Conservation (phyloP, 2,797 vertebrate genomes). For the Helostoma temminkii region DNA sequence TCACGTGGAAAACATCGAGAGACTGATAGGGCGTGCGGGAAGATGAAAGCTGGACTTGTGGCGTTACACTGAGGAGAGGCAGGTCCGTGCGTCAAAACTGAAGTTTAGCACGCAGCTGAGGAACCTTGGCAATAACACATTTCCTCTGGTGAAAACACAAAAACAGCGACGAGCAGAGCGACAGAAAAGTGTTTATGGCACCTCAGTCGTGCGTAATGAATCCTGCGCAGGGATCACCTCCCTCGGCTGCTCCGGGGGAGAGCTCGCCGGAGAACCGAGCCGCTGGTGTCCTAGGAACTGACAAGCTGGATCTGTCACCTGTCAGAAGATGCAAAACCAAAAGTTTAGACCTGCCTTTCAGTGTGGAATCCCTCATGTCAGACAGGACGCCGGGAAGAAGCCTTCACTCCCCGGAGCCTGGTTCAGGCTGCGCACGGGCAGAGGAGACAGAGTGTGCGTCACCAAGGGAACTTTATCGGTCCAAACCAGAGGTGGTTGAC, state of each 20-base stretch:
- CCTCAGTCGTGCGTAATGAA: slow-evolving; percentile 87
- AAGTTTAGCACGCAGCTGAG: slow-evolving; percentile 42
- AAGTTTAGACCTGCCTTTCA: slow-evolving; percentile 83
- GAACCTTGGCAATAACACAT: slow-evolving; percentile 17
- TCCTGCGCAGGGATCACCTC: slow-evolving; percentile 82
- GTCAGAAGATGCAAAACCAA: slow-evolving; percentile 78
- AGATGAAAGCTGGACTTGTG: slow-evolving; percentile 78
- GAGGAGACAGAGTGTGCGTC: slow-evolving; percentile 75
- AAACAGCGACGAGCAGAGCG: slow-evolving; percentile 49
- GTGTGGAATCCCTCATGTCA: slow-evolving; percentile 88
- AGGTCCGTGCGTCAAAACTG: slow-evolving; percentile 64
- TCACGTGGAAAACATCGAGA: slow-evolving; percentile 70
- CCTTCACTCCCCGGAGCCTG: slow-evolving; percentile 56
- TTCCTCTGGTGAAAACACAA: slow-evolving; percentile 8
- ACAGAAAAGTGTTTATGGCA: slow-evolving; percentile 83
- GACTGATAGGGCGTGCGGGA: slow-evolving; percentile 82
- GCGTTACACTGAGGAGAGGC: slow-evolving; percentile 74
- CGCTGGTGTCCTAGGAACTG: slow-evolving; percentile 61
- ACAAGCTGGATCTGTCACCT: slow-evolving; percentile 75
- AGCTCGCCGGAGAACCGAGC: slow-evolving; percentile 67
- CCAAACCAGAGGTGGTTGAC: slow-evolving; percentile 77
- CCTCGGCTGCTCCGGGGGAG: slow-evolving; percentile 69
- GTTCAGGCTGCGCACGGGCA: slow-evolving; percentile 49
- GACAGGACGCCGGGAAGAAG: slow-evolving; percentile 75
- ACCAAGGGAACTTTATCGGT: slow-evolving; percentile 67